Evolutionary conservation across 2,888 invertebrate genomes (phyloP), one percentile per base, ranked within the genome.

Genomic region (Noctuana brunneofusca): DNA sequence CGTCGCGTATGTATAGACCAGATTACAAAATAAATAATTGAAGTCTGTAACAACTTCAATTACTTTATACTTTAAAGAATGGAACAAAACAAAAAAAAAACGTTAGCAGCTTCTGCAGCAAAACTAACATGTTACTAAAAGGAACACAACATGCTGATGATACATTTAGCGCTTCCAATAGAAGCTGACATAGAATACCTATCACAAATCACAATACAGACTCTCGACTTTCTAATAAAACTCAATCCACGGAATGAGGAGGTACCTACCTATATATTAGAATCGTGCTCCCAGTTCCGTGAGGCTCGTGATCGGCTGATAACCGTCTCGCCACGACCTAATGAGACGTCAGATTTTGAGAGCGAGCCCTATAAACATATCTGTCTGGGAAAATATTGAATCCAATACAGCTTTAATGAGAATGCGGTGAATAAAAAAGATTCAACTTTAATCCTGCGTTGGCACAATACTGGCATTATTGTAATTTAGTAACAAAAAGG

Each of bases 281-380:
- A 63, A 52, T 63, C 63, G 63, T 63, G 63, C 56, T 57, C 24
- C 62, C 55, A 48, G 52, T 43, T 30, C 52, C 63, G 63, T 57
- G 63, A 35, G 54, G 24, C 48, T 68, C 69, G 69, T 68, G 69
- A 70, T 69, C 69, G 56, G 53, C 64, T 64, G 71, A 69, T 68
- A 64, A 53, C 55, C 62, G 56, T 66, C 68, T 64, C 48, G 60
- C 64, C 67, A 63, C 68, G 66, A 71, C 65, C 63, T 67, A 71
- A 68, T 66, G 70, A 66, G 48, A 62, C 55, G 48, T 62, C 62
- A 62, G 49, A 38, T 30, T 56, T 53, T 53, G 24, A 59, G 49
- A 41, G 49, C 55, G 16, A n/a, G 49, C 55, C 62, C 55, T 38
- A 50, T 56, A 56, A 60, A 56, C 38, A 55, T 62, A 30, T 41